These are phyloP conservation scores for Centropristis striata DNA, from an alignment of 2,113 vertebrate species.

Conservation along the genomic window DNA sequence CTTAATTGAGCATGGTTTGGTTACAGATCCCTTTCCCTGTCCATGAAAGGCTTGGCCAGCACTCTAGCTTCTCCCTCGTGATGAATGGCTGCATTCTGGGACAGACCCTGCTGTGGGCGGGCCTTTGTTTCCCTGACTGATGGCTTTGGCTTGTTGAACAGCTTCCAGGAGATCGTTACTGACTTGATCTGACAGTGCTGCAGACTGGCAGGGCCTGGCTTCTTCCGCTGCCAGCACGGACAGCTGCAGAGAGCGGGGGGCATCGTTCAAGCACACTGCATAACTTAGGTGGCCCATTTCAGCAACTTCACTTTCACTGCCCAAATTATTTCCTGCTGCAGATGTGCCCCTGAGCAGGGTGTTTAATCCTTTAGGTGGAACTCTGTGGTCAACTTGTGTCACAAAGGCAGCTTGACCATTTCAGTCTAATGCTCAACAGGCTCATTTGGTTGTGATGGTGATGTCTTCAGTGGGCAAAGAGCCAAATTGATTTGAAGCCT, in stretches of 20 bases:
- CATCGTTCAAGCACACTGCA: slow-evolving; percentile 17
- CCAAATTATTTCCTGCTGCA: slow-evolving; percentile 33
- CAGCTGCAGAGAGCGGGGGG: slow-evolving; percentile 66
- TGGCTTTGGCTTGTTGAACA: slow-evolving; percentile 71
- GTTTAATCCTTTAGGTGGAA: neutral
- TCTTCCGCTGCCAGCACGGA: slow-evolving; percentile 58
- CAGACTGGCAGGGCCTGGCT: slow-evolving; percentile 47
- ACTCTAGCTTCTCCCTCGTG: slow-evolving; percentile 45
- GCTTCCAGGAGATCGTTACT: slow-evolving; percentile 75
- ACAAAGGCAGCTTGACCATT: neutral
- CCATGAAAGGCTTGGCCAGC: slow-evolving; percentile 69
- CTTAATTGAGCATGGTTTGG: slow-evolving; percentile 61
- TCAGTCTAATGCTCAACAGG: neutral
- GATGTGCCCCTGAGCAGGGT: slow-evolving; percentile 41
- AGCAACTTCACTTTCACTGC: slow-evolving; percentile 9
- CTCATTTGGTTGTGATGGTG: neutral
- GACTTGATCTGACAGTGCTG: slow-evolving; percentile 69
- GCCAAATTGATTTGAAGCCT: slow-evolving; percentile 10
- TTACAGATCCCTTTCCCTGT: slow-evolving; percentile 62
- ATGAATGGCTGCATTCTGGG: slow-evolving; percentile 73
- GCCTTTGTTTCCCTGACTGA: slow-evolving; percentile 76
- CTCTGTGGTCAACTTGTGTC: neutral
- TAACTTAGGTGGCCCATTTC: slow-evolving; percentile 19
- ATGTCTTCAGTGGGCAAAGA: neutral
- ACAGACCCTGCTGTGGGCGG: slow-evolving; percentile 63